Conservation (phyloP, 2,113 vertebrate species). For the Python bivittatus region DNA sequence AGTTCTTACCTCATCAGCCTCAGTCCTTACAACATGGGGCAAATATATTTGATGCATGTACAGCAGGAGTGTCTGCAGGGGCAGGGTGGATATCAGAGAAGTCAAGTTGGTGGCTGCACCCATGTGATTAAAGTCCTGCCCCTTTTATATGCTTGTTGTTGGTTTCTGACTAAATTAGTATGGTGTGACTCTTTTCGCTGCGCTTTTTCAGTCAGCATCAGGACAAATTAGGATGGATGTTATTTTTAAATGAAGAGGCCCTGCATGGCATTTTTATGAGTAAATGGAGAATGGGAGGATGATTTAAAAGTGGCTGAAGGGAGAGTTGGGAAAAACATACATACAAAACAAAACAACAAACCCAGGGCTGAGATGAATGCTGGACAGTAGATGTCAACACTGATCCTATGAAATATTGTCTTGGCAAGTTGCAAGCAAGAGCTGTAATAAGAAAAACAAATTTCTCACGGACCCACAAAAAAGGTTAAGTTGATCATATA, state of each 20-base stretch:
- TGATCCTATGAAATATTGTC: background rate
- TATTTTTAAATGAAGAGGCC: background rate
- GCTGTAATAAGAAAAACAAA: background rate
- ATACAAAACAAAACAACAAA: background rate
- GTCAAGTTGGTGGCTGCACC: background rate
- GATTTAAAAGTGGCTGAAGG: background rate
- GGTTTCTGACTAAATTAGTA: background rate
- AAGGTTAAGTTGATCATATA: background rate
- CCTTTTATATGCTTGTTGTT: background rate
- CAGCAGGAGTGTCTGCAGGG: background rate
- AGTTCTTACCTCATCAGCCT: background rate
- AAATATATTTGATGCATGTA: background rate
- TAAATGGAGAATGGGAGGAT: background rate
- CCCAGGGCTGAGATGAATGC: background rate
- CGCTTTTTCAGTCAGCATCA: background rate
- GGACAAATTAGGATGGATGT: background rate
- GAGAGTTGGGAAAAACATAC: background rate
- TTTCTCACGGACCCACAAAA: background rate
- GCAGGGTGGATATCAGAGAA: background rate
- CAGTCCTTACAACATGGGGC: background rate
- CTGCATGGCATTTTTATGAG: background rate
- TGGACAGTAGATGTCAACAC: background rate
- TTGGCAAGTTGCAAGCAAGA: background rate
- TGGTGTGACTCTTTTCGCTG: background rate
- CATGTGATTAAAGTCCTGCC: background rate